Evolutionary conservation across 1,140 invertebrate genomes (phyloP).

Genomic region (Drosophila kikkawai): DNA sequence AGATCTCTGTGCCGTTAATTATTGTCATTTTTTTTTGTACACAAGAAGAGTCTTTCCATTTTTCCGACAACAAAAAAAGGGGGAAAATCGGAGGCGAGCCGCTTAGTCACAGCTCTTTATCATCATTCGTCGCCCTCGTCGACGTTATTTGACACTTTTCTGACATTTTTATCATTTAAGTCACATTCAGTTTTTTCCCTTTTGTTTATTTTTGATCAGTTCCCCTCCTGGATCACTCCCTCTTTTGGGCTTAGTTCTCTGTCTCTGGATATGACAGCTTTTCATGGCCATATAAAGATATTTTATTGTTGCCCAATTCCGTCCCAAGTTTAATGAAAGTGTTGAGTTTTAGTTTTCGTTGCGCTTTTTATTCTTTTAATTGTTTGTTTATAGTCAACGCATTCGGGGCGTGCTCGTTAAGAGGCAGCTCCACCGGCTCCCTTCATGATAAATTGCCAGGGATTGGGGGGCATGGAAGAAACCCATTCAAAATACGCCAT

Average conservation of each 20-base stretch:
- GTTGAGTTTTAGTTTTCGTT: constrained; percentile 78
- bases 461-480: constrained; percentile 51
- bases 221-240: background rate
- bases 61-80: background rate
- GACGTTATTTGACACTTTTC: constrained; percentile 77
- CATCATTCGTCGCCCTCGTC: constrained; percentile 80
- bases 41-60: constrained; percentile 7
- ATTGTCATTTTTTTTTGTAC: constrained; percentile 73
- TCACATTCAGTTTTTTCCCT: constrained; percentile 63
- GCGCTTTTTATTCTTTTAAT: constrained; percentile 69
- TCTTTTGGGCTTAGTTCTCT: background rate
- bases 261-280: constrained; percentile 59
- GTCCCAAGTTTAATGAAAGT: constrained; percentile 71
- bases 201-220: constrained; percentile 47
- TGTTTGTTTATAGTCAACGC: constrained; percentile 81
- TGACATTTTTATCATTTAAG: constrained; percentile 83
- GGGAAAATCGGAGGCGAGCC: constrained; percentile 30
- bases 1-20: constrained; percentile 77
- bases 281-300: constrained; percentile 64
- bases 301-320: constrained; percentile 79
- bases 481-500: constrained; percentile 73
- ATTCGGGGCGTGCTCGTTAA: constrained; percentile 64
- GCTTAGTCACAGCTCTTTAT: constrained; percentile 78
- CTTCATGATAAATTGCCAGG: constrained; percentile 69
- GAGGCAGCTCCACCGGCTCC: constrained; percentile 15